Conservation (phyloP, 2,888 invertebrate species). For the Tineola bisselliella region DNA sequence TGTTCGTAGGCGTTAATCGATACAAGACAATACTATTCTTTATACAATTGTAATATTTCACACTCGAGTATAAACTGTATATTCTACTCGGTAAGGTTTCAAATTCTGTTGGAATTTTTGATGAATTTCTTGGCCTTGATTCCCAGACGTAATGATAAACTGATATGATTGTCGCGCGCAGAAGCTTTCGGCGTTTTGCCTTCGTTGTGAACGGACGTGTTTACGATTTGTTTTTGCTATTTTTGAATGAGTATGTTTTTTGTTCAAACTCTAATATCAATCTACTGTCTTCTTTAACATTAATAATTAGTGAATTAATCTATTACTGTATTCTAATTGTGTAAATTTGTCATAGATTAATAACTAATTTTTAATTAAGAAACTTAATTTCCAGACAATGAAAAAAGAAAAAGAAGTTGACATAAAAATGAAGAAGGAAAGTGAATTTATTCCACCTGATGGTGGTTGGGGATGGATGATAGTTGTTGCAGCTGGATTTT, state of each 20-base stretch:
- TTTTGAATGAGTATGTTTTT: too few relatives aligned
- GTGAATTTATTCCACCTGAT: constrained; percentile 75
- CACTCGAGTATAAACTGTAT: not conserved
- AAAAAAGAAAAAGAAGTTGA: constrained; percentile 3
- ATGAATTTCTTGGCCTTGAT: constrained; percentile 2
- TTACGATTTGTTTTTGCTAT: not conserved
- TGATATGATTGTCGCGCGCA: not conserved
- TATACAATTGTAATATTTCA: not conserved
- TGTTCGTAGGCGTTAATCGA: not conserved
- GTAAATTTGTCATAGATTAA: too few relatives aligned
- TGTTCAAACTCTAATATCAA: too few relatives aligned
- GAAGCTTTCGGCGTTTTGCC: not conserved
- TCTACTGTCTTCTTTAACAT: too few relatives aligned
- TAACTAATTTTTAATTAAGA: too few relatives aligned
- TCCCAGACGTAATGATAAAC: not conserved
- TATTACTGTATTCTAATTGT: too few relatives aligned
- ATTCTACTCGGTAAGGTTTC: not conserved
- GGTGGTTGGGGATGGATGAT: constrained; percentile 84
- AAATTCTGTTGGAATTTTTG: not conserved
- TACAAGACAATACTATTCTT: not conserved
- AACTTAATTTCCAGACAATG: constrained; percentile 2
- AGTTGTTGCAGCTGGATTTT: constrained; percentile 74
- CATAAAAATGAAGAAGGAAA: constrained; percentile 42
- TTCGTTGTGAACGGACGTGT: not conserved
- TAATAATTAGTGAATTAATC: too few relatives aligned